Evolutionary conservation across 2,888 invertebrate species (phyloP).

Genomic region (Pasiphila rectangulata): DNA sequence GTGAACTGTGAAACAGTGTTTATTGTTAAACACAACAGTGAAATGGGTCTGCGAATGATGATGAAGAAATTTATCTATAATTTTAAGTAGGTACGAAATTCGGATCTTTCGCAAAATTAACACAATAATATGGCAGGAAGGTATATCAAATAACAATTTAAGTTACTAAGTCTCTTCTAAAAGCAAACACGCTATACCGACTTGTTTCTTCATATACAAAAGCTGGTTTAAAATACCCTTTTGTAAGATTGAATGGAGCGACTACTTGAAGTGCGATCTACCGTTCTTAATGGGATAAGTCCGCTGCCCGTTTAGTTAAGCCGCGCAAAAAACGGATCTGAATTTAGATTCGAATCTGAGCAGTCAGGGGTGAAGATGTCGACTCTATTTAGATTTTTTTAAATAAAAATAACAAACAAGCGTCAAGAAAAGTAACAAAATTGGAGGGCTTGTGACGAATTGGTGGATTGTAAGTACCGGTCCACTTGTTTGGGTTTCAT

Average conservation of each 20-base stretch:
- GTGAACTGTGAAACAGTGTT: no score
- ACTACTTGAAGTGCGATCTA: constrained; percentile 50
- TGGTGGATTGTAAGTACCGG: no score
- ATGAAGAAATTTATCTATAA: no score
- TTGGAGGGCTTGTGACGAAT: no score
- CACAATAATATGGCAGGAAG: no score
- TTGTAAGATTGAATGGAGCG: constrained; percentile 41
- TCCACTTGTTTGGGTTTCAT: no score
- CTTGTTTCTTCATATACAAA: constrained; percentile 51
- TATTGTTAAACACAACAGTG: no score
- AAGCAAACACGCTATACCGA: constrained; percentile 58
- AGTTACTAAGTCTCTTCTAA: constrained; percentile 55
- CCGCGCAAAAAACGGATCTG: constrained; percentile 23
- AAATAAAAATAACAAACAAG: constrained; percentile 1
- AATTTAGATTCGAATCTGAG: background rate
- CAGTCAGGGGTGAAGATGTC: background rate
- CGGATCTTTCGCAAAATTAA: no score
- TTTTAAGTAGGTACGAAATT: no score
- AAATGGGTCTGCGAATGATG: no score
- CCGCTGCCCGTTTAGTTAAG: constrained; percentile 35
- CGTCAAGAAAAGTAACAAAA: background rate
- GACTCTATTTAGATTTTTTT: constrained; percentile 3
- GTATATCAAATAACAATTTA: constrained; percentile 28
- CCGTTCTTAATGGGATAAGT: constrained; percentile 64
- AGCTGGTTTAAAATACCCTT: constrained; percentile 55